A percentile compares a stretch with the other conserved stretches of the same genome.
Evolutionary conservation across 1,140 invertebrate genomes (phyloP).

Genomic region (Aricia agestis): DNA sequence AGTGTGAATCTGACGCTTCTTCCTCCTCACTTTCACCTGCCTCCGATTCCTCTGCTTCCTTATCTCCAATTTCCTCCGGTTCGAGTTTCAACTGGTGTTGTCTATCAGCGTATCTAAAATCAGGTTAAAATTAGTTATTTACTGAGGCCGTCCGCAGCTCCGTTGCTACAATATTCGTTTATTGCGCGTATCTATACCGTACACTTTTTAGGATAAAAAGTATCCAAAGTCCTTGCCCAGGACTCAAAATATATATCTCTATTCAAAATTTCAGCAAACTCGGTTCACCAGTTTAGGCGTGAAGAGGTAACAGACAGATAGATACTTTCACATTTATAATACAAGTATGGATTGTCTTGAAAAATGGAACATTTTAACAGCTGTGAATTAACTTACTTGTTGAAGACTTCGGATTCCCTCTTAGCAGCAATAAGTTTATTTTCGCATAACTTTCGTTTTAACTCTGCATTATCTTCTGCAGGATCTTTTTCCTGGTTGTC

Average conservation of each 20-base stretch:
- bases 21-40: constrained; percentile 62
- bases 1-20: constrained; percentile 37
- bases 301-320: no score
- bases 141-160: not conserved
- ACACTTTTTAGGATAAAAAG: no score
- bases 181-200: no score
- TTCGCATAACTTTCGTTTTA: constrained; percentile 47
- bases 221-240: no score
- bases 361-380: not conserved
- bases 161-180: no score
- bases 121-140: not conserved
- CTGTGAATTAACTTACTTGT: constrained; percentile 46
- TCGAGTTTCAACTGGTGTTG: constrained; percentile 62
- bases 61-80: constrained; percentile 61
- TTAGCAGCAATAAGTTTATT: constrained; percentile 47
- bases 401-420: constrained; percentile 54
- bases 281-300: no score
- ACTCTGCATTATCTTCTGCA: constrained; percentile 42
- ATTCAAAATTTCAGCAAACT: no score
- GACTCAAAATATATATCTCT: no score
- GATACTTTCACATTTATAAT: no score
- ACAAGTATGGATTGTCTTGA: not conserved
- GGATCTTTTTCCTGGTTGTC: constrained; percentile 42
- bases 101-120: constrained; percentile 58
- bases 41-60: constrained; percentile 61